Percentiles rank a stretch among this genome's conserved stretches.
Evolutionary conservation across 2,888 invertebrate genomes (phyloP).

Genomic region (Aphidoletes aphidimyza): DNA sequence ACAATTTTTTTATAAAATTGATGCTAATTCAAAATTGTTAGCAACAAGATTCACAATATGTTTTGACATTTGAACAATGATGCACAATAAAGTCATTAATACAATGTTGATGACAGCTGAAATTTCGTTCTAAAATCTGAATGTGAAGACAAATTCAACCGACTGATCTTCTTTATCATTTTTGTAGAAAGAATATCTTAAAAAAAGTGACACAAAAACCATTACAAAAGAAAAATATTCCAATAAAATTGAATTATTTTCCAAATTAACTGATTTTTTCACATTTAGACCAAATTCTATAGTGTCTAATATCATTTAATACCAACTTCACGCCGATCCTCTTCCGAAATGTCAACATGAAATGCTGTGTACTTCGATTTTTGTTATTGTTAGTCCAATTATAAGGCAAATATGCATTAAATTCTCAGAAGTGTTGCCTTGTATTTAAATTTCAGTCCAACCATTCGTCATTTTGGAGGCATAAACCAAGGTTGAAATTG

Average conservation of each 20-base stretch:
- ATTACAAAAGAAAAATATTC: too few species aligned
- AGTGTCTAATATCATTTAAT: not conserved
- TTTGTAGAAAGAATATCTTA: too few species aligned
- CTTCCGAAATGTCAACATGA: not conserved
- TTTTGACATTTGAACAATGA: not conserved
- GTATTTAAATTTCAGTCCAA: not conserved
- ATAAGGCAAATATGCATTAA: not conserved
- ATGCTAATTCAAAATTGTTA: slow-evolving; percentile 35
- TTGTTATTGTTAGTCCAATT: not conserved
- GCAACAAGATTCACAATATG: slow-evolving; percentile 26
- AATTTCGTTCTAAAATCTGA: not conserved
- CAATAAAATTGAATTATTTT: too few species aligned
- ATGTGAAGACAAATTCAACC: not conserved
- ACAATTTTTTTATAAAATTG: not conserved
- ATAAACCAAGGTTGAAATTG: not conserved
- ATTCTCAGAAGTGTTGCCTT: not conserved
- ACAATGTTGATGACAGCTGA: not conserved
- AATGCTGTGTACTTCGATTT: not conserved
- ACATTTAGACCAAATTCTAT: too few species aligned
- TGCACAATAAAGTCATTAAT: not conserved
- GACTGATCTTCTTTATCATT: too few species aligned
- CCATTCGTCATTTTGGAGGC: not conserved
- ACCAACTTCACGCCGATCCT: not conserved
- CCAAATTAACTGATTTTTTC: too few species aligned
- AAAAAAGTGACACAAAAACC: too few species aligned